Percentiles rank a stretch among this genome's conserved stretches.
phyloP scores from a whole-genome alignment of 2,888 invertebrate genomes.

The Tricholauxania praeusta region DNA sequence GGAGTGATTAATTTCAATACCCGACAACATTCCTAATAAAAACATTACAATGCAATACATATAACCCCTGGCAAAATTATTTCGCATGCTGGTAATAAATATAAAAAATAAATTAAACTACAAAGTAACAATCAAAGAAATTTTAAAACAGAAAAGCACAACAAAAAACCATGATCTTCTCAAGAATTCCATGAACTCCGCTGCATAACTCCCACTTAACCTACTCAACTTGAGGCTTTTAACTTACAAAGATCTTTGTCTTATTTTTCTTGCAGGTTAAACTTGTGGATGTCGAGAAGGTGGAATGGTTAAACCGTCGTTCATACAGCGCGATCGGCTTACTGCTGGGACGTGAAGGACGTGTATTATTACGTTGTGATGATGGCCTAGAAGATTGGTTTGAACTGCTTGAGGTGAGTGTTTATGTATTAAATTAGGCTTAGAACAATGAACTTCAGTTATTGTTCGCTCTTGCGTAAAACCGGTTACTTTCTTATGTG shows the following conservation, averaged over 20 bases:
- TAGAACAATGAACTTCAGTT: no score
- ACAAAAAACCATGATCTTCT: no score
- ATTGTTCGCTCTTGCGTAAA: no score
- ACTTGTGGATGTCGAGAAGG: slow-evolving; percentile 75
- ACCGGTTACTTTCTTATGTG: no score
- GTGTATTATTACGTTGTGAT: slow-evolving; percentile 65
- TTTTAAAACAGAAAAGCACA: no score
- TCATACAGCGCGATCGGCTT: slow-evolving; percentile 74
- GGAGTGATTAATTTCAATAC: no score
- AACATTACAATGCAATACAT: no score
- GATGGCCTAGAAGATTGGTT: slow-evolving; percentile 77
- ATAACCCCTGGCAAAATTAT: no score
- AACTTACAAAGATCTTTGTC: not conserved
- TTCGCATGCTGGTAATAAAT: no score
- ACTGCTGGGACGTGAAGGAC: slow-evolving; percentile 70
- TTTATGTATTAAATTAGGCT: not conserved
- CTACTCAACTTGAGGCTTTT: not conserved
- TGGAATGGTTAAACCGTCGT: slow-evolving; percentile 76
- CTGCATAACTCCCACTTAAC: not conserved
- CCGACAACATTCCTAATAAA: no score
- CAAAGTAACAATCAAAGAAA: no score
- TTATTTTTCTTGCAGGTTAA: slow-evolving; percentile 68
- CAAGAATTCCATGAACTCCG: not conserved
- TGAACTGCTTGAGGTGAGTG: slow-evolving; percentile 72
- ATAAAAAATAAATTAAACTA: no score